Percentiles rank a stretch among this genome's conserved stretches.
These are phyloP conservation scores for Sarcophaga caerulescens DNA, from an alignment of 2,888 invertebrate species.

Conservation along the genomic window DNA sequence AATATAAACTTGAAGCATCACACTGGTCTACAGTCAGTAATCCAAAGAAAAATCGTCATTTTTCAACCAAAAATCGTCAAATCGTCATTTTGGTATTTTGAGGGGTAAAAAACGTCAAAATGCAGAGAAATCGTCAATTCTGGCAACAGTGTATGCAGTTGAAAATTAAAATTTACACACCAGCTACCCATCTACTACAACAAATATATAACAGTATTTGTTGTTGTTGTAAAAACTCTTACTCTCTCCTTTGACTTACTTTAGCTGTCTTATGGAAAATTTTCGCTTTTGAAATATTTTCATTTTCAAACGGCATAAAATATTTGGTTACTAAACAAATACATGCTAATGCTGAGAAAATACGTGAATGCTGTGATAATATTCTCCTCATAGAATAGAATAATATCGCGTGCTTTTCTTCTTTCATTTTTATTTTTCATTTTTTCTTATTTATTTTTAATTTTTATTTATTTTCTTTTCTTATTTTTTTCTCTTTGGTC, in stretches of 20 bases:
- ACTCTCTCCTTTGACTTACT: background rate
- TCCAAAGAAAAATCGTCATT: no score
- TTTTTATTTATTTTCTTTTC: no score
- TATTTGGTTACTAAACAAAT: conserved; percentile 58
- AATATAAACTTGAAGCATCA: no score
- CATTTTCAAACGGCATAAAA: conserved; percentile 47
- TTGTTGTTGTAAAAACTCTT: background rate
- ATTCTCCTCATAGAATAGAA: background rate
- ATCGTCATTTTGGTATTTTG: no score
- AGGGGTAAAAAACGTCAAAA: no score
- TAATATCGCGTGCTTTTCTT: background rate
- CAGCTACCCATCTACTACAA: background rate
- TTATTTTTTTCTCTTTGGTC: background rate
- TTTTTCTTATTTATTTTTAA: background rate
- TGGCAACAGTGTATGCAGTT: no score
- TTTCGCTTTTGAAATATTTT: conserved; percentile 8
- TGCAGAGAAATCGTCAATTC: no score
- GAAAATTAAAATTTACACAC: conserved; percentile 34
- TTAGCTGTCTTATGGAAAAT: background rate
- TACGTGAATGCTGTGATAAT: background rate
- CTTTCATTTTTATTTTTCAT: background rate
- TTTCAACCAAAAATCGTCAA: no score
- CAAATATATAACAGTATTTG: no score
- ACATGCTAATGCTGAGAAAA: conserved; percentile 49
- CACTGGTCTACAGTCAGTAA: no score